Conservation (phyloP, 2,113 vertebrate genomes). For the Ciconia stormi region DNA sequence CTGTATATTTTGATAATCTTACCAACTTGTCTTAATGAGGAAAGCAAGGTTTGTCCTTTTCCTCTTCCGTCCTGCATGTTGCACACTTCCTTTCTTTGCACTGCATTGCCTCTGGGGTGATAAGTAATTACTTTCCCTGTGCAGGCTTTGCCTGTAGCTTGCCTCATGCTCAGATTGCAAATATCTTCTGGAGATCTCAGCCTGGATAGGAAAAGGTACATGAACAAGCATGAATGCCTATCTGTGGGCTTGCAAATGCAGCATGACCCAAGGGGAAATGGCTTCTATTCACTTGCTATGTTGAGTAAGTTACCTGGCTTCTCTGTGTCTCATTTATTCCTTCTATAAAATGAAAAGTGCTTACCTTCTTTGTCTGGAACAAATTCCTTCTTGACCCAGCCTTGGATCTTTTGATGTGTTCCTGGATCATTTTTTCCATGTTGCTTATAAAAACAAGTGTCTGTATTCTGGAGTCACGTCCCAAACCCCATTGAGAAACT, state of each 20-base stretch:
- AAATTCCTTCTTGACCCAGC: not conserved
- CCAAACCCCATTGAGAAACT: not conserved
- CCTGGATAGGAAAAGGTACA: not conserved
- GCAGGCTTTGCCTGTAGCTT: not conserved
- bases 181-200: not conserved
- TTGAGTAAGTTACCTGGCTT: not conserved
- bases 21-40: not conserved
- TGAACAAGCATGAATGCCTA: not conserved
- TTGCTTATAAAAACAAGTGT: not conserved
- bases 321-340: not conserved
- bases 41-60: not conserved
- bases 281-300: not conserved
- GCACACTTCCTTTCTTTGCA: not conserved
- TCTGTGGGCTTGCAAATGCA: not conserved
- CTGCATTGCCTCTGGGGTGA: not conserved
- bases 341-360: not conserved
- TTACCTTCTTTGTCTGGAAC: not conserved
- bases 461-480: not conserved
- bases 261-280: accelerated
- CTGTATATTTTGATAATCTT: not conserved
- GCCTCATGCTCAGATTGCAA: not conserved
- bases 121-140: not conserved
- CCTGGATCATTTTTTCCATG: not conserved
- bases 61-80: not conserved
- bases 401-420: not conserved